Conservation (phyloP, 2,113 vertebrate genomes). For the Solea senegalensis region DNA sequence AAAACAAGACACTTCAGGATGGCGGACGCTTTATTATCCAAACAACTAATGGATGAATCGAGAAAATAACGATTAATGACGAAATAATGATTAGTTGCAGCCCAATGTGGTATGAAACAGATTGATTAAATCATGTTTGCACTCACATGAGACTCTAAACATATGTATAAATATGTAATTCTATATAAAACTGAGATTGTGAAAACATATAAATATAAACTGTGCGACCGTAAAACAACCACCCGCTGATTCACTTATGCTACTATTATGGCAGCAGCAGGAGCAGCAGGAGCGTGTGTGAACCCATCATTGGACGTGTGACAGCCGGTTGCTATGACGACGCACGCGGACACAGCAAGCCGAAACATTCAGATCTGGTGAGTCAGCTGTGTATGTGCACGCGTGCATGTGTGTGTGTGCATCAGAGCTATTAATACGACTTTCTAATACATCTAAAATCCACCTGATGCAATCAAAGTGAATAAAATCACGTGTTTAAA, state of each 20-base stretch:
- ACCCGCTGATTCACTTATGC: background rate
- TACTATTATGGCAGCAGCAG: background rate
- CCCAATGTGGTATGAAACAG: background rate
- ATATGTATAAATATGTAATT: background rate
- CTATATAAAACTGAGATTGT: background rate
- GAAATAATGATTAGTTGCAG: too few species aligned
- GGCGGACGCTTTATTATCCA: too few species aligned
- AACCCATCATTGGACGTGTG: conserved; percentile 16
- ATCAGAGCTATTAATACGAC: too few species aligned
- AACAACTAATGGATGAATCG: too few species aligned
- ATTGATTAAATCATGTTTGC: too few species aligned
- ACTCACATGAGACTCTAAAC: too few species aligned
- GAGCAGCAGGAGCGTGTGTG: too few species aligned
- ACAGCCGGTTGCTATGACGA: conserved; percentile 39
- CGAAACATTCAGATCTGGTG: conserved; percentile 12
- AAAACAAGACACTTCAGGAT: too few species aligned
- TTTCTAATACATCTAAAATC: too few species aligned
- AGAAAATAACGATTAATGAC: too few species aligned
- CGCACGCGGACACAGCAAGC: background rate
- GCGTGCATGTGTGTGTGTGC: background rate
- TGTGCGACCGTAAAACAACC: background rate
- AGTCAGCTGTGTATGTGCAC: background rate
- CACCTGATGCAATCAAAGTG: too few species aligned
- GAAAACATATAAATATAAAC: background rate
- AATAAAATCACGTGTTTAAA: too few species aligned